Percentiles rank a stretch among this genome's conserved stretches.
These are phyloP conservation scores for Poecilia picta DNA, from an alignment of 2,797 vertebrate species.

Conservation along the genomic window DNA sequence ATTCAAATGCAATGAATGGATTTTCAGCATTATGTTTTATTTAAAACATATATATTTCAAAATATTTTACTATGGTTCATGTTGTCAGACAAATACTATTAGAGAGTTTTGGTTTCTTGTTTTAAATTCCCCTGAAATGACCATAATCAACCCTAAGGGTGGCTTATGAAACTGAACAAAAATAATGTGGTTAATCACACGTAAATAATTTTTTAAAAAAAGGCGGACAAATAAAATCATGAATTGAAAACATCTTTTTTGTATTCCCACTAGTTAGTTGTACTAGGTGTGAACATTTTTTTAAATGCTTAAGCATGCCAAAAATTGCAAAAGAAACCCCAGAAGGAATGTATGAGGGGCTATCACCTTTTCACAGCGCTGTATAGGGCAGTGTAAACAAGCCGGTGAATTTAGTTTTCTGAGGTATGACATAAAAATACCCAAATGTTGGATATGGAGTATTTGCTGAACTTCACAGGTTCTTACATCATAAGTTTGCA, in stretches of 20 bases:
- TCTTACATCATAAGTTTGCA: slow-evolving; percentile 31
- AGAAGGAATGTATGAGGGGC: background rate
- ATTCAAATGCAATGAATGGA: background rate
- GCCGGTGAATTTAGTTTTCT: slow-evolving; percentile 4
- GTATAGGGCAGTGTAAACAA: slow-evolving; percentile 27
- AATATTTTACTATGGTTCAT: background rate
- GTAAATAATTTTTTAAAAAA: background rate
- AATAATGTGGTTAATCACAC: background rate
- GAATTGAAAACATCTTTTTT: background rate
- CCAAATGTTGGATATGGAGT: background rate
- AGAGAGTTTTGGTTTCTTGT: background rate
- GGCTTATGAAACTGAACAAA: background rate
- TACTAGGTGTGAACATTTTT: background rate
- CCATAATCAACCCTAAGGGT: background rate
- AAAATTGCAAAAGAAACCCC: background rate
- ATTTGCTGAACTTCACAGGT: slow-evolving; percentile 10
- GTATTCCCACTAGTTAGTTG: background rate
- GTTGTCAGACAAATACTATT: background rate
- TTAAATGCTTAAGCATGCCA: background rate
- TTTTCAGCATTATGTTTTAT: background rate
- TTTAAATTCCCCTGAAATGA: background rate
- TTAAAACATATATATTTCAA: background rate
- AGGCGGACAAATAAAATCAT: background rate
- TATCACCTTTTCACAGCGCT: background rate
- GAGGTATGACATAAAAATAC: background rate